Conservation (phyloP, 2,797 vertebrate species). For the Gadopsis bispinosus region DNA sequence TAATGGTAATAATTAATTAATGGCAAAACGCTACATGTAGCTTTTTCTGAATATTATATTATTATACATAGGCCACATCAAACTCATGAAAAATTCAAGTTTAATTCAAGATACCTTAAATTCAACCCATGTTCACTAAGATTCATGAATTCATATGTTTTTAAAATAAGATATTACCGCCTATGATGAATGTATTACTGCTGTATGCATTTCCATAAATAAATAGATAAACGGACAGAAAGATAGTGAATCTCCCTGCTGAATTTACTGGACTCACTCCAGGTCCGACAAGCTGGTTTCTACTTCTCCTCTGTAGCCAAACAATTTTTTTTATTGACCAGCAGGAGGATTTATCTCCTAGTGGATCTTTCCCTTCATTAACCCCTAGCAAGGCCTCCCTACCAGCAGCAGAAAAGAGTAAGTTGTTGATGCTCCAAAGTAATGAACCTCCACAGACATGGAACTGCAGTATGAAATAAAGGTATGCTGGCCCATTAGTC, state of each 20-base stretch:
- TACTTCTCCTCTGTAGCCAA: slow-evolving; percentile 63
- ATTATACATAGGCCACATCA: neutral
- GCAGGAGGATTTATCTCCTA: slow-evolving; percentile 77
- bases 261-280: slow-evolving; percentile 35
- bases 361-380: slow-evolving; percentile 77
- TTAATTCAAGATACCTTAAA: neutral
- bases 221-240: neutral
- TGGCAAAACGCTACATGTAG: neutral
- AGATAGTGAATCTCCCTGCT: slow-evolving; percentile 7
- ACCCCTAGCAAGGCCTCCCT: slow-evolving; percentile 60
- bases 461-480: slow-evolving; percentile 77
- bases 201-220: slow-evolving; percentile 25
- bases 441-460: slow-evolving; percentile 74
- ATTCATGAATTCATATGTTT: neutral
- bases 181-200: neutral
- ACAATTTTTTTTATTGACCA: slow-evolving; percentile 72
- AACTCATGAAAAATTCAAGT: neutral
- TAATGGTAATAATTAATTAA: neutral
- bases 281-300: slow-evolving; percentile 52
- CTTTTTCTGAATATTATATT: no score
- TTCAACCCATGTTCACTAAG: no score
- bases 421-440: slow-evolving; percentile 74
- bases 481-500: slow-evolving; percentile 79
- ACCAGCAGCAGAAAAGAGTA: slow-evolving; percentile 64
- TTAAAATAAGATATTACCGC: neutral